A percentile compares a stretch with the other conserved stretches of the same genome.
These are phyloP conservation scores for Tretioscincus oriximinensis DNA, from an alignment of 2,113 vertebrate species.

Conservation along the genomic window DNA sequence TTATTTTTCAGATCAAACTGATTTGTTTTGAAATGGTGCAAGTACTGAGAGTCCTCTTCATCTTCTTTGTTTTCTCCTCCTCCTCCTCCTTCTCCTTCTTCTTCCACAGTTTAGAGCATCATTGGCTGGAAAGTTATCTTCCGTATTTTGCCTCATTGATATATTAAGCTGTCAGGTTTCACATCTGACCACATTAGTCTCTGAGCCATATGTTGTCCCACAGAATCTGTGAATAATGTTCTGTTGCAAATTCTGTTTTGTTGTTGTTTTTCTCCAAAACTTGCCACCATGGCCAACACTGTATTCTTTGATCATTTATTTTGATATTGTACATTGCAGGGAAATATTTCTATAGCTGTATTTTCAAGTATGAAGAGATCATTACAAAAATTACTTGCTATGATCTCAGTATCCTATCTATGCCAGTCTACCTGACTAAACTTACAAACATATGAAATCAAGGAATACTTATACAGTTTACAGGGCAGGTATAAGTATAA, in stretches of 20 bases:
- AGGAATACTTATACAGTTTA: background rate
- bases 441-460: too few species aligned
- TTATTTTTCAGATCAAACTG: background rate
- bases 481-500: too few species aligned
- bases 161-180: constrained; percentile 24
- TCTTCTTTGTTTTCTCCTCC: background rate
- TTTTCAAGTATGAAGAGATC: background rate
- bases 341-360: background rate
- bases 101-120: background rate
- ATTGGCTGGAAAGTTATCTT: background rate
- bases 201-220: constrained; percentile 21
- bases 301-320: background rate
- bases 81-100: background rate
- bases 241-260: background rate
- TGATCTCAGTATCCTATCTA: too few species aligned
- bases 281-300: background rate
- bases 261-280: background rate
- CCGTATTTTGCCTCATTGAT: constrained; percentile 12
- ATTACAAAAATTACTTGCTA: background rate
- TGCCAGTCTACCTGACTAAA: too few species aligned
- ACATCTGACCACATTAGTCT: constrained; percentile 31
- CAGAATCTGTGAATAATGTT: background rate
- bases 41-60: too few species aligned
- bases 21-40: background rate
- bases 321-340: background rate